Conservation (phyloP, 2,113 vertebrate genomes). For the Connochaetes taurinus region DNA sequence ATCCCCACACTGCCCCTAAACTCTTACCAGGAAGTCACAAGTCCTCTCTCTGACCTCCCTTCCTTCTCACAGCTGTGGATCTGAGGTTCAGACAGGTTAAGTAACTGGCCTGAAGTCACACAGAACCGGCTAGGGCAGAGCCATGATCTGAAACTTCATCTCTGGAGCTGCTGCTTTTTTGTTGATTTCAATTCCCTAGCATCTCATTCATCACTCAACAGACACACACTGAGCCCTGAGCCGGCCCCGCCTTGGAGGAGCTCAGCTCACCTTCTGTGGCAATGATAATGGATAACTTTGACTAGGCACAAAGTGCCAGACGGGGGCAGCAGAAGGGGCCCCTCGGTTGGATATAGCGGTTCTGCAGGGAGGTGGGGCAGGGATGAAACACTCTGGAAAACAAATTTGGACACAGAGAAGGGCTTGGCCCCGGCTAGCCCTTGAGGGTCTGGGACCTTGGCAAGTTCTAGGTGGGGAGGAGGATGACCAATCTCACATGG, state of each 20-base stretch:
- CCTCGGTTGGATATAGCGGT: not conserved
- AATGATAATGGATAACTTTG: not conserved
- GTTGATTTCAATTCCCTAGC: not conserved
- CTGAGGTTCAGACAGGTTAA: not conserved
- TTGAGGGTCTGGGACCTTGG: not conserved
- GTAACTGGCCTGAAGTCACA: not conserved
- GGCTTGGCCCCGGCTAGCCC: not conserved
- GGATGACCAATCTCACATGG: fast-evolving
- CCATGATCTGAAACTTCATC: not conserved
- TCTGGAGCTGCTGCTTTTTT: not conserved
- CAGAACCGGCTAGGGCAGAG: not conserved
- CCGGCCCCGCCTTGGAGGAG: not conserved
- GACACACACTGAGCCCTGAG: not conserved
- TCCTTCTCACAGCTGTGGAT: not conserved
- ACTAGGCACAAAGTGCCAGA: not conserved
- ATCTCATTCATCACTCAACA: not conserved
- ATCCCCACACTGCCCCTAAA: not conserved
- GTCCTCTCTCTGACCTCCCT: not conserved
- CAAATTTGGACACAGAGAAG: not conserved
- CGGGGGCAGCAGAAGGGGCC: not conserved
- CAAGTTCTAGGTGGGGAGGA: not conserved
- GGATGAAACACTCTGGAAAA: not conserved
- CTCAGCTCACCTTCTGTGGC: not conserved
- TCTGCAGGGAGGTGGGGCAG: not conserved
- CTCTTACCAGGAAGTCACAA: not conserved